A percentile compares a stretch with the other conserved stretches of the same genome.
phyloP scores from a whole-genome alignment of 2,113 vertebrate genomes.

The Axis porcinus region DNA sequence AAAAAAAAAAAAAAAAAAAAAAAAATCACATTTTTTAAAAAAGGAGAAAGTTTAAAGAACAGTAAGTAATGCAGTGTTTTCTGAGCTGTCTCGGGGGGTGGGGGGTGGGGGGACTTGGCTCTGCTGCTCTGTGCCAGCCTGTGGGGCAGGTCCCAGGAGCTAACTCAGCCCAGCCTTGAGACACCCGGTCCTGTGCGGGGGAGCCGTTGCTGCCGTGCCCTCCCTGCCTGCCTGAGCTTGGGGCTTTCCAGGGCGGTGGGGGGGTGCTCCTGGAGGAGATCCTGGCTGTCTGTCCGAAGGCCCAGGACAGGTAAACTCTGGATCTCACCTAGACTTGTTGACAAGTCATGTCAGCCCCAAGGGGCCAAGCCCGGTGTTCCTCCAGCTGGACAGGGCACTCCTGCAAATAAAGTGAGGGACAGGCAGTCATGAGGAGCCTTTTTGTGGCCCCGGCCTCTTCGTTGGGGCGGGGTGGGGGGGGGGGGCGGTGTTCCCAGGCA shows the following conservation, averaged over 20 bases:
- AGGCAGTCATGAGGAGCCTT: neutral
- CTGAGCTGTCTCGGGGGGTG: neutral
- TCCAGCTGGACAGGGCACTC: constrained; percentile 12
- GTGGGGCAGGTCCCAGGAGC: rapidly evolving
- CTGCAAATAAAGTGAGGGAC: rapidly evolving
- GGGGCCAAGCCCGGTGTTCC: constrained; percentile 51
- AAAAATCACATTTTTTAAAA: neutral
- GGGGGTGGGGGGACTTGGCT: rapidly evolving
- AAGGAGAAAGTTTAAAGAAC: neutral
- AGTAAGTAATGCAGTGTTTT: rapidly evolving
- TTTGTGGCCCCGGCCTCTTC: neutral
- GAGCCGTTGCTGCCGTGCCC: neutral
- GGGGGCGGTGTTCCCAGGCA: too few species aligned
- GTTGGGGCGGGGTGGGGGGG: too few species aligned
- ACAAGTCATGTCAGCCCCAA: neutral
- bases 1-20: neutral
- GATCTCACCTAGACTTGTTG: constrained; percentile 4
- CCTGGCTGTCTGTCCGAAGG: neutral
- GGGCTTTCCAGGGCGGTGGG: neutral
- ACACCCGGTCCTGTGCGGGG: rapidly evolving
- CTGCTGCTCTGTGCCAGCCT: rapidly evolving
- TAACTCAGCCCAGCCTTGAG: neutral
- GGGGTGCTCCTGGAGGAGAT: neutral
- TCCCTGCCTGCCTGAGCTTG: neutral
- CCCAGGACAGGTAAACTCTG: neutral